Base-by-base conservation (phyloP, 2,888 invertebrate species). In the Gerosis bhagava region DNA sequence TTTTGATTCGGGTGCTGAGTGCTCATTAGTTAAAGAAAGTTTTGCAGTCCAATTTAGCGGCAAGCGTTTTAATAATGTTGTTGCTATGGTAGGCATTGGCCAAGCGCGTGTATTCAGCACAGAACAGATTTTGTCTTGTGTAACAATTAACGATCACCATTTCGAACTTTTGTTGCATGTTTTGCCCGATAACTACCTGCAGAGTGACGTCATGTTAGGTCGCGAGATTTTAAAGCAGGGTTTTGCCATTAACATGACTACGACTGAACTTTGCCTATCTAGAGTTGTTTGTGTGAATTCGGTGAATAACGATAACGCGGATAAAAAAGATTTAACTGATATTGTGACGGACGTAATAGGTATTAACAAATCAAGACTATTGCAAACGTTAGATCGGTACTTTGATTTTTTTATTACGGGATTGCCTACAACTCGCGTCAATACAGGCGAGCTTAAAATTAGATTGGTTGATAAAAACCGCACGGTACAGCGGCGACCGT, bases 401-500 rank as follows among this genome's bases (percentile, higher is more conserved):
- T 39, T 26, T 12, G 35, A 48, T 16, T 45, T 26, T 28, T 55
- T 50, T 44, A 35, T 51, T 15, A 39, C 31, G n/a, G 45, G 53
- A 13, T 32, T 26, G 3, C 42, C 53, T 26, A 31, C 26, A 4
- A 35, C 36, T 3, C 21, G 50, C 6, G 48, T 54, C 7, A 51
- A 15, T 5, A 51, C 53, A 11, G 53, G 45, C 2, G 31, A 55
- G 16, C 29, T 55, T n/a, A 16, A 50, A 41, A 53, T 53, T n/a
- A 29, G 28, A 3, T 22, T 55, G 10, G 12, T 41, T 7, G 49
- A 53, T 24, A 47, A 31, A 3, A 8, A 12, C 11, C 19, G 31
- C 7, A 53, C 34, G 0, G 54, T 57, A 3, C 43, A 54, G 15
- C 48, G 56, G 0, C 51, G 53, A 0, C 53, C 53, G 0, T 53